These are phyloP conservation scores for Hydropotes inermis DNA, from an alignment of 2,113 vertebrate genomes.

Conservation along the genomic window DNA sequence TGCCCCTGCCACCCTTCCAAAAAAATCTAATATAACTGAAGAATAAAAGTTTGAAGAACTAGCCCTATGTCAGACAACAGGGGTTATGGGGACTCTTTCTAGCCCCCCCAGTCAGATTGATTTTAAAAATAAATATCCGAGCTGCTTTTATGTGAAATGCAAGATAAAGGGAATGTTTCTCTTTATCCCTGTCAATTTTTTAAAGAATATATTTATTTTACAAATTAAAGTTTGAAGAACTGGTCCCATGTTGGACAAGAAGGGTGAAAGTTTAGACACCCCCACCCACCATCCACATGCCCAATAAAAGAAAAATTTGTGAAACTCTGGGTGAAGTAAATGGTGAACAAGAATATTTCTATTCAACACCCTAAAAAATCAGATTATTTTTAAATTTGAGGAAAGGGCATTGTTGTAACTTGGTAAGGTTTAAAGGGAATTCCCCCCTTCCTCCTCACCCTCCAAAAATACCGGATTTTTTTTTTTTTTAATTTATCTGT, in stretches of 20 bases:
- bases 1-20: neutral
- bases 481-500: too few species aligned
- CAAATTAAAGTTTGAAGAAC: conserved; percentile 18
- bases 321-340: neutral
- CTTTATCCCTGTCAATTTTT: neutral
- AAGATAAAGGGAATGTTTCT: neutral
- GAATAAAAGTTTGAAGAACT: conserved; percentile 4
- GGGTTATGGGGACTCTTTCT: neutral
- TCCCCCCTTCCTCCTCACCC: neutral
- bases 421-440: neutral
- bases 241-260: neutral
- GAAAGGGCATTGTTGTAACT: conserved; percentile 2
- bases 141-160: neutral
- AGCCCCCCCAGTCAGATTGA: neutral
- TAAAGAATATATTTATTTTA: neutral
- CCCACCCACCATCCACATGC: neutral
- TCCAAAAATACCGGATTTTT: neutral
- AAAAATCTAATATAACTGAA: neutral
- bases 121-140: conserved; percentile 38
- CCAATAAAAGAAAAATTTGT: neutral
- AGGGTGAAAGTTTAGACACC: neutral
- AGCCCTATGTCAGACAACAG: neutral
- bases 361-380: neutral
- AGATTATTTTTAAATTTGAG: neutral
- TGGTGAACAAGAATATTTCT: neutral